phyloP scores from a whole-genome alignment of 2,797 vertebrate species.

The Cossypha dichroa region DNA sequence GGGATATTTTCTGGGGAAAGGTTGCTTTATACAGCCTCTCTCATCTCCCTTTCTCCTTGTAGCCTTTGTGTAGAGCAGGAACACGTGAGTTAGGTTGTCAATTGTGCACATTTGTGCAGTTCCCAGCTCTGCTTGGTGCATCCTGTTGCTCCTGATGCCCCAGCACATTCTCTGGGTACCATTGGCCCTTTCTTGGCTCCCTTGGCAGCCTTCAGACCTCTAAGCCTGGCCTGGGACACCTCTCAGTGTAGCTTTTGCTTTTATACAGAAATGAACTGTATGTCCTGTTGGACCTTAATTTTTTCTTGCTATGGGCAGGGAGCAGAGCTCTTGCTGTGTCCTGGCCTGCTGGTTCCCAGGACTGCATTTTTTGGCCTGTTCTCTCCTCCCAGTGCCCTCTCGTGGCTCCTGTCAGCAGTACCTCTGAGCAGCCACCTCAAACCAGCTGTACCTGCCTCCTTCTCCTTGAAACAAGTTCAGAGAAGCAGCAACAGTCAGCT shows the following conservation, averaged over 20 bases:
- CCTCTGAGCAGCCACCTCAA: background rate
- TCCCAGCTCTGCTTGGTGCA: background rate
- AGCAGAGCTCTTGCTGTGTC: background rate
- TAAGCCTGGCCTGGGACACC: background rate
- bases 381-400: constrained; percentile 30
- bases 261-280: background rate
- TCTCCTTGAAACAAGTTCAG: background rate
- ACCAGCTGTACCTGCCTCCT: accelerated
- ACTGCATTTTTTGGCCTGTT: background rate
- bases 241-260: background rate
- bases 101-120: background rate
- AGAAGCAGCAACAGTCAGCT: background rate
- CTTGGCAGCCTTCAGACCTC: background rate
- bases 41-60: background rate
- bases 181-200: background rate
- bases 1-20: background rate
- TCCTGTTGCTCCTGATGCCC: background rate
- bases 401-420: background rate
- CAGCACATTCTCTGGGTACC: background rate
- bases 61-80: background rate
- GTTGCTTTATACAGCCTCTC: background rate
- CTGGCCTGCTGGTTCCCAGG: background rate
- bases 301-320: background rate
- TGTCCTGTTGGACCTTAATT: background rate
- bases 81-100: accelerated